Base-by-base conservation (phyloP, 2,113 vertebrate species). In the Apodemus sylvaticus region DNA sequence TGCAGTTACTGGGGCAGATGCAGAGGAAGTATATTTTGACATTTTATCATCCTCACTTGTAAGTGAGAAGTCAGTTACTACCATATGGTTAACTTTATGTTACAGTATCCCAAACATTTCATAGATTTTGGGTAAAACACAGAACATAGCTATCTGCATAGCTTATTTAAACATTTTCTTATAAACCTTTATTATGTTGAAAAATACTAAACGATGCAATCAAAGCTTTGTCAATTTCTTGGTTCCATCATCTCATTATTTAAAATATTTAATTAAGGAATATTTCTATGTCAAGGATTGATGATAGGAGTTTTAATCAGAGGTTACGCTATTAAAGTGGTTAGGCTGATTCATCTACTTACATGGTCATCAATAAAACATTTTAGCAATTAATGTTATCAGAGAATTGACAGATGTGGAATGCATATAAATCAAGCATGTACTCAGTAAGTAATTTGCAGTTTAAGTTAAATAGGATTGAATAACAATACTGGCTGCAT, bases 331-430 rank as follows among this genome's bases (percentile, higher is more conserved):
- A 92, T 95, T 95, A 96, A 95, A 83, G 42, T 90, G 60, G 53
- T 88, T 92, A 94, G 60, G 48, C 64, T 92, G 93, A 97, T 97
- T 97, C 88, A 96, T 96, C 93, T 96, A 70, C 85, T 83, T 29
- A 8, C 48, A 76, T 74, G 17, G 48, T 90, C 95, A 97, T 97
- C 96, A 97, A 95, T 97, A 95, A 97, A 97, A 96, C 64, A 96
- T 94, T 95, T 97, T 90, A 64, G 76, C 71, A 92, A 96, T 95
- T 96, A 97, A 96, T 97, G 97, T 97, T 96, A 89, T 93, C 92
- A 95, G 53, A 90, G 77, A 96, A 97, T 92, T 97, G 97, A 96
- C 86, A 94, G 82, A 96, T 93, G 90, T 34, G 58, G 34, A 91
- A 81, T 91, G 64, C 58, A 51, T 94, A 12, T 93, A 96, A 97